A percentile compares a stretch with the other conserved stretches of the same genome.
Evolutionary conservation across 2,888 invertebrate genomes (phyloP).

Genomic region (Thalpophila matura): DNA sequence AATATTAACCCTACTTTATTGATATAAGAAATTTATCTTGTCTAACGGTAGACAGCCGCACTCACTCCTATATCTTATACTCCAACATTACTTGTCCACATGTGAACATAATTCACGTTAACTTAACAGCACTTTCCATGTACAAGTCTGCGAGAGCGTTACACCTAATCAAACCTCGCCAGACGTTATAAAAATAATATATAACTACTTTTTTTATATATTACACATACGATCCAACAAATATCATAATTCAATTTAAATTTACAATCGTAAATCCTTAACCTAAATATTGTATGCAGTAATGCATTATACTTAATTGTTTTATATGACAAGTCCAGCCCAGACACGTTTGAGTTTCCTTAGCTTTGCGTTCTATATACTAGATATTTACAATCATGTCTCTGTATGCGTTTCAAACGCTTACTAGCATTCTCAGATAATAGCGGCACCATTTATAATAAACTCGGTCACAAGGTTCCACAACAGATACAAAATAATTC

Average conservation of each 20-base stretch:
- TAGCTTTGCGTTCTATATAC: constrained; percentile 52
- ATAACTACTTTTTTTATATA: constrained; percentile 83
- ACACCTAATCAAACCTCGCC: constrained; percentile 73
- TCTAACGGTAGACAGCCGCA: constrained; percentile 54
- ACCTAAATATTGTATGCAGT: constrained; percentile 74
- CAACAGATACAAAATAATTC: constrained; percentile 57
- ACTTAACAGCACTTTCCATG: constrained; percentile 73
- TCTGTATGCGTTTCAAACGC: constrained; percentile 74
- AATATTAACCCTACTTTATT: constrained; percentile 83
- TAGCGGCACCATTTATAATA: constrained; percentile 64
- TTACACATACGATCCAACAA: constrained; percentile 87
- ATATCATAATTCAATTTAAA: constrained; percentile 86
- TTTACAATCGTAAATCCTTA: constrained; percentile 87
- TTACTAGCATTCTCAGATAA: constrained; percentile 60
- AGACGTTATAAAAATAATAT: constrained; percentile 84
- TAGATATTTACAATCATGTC: constrained; percentile 72
- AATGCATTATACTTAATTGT: constrained; percentile 70
- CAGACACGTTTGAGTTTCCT: constrained; percentile 46
- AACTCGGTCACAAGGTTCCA: constrained; percentile 55
- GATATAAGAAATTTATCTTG: constrained; percentile 73
- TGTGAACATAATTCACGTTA: constrained; percentile 55
- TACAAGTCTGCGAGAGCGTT: constrained; percentile 71
- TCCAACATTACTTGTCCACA: constrained; percentile 50
- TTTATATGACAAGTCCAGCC: constrained; percentile 67
- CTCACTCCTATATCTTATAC: constrained; percentile 60